Evolutionary conservation across 1,140 invertebrate species (phyloP).

Genomic region (Drosophila chauvacae): DNA sequence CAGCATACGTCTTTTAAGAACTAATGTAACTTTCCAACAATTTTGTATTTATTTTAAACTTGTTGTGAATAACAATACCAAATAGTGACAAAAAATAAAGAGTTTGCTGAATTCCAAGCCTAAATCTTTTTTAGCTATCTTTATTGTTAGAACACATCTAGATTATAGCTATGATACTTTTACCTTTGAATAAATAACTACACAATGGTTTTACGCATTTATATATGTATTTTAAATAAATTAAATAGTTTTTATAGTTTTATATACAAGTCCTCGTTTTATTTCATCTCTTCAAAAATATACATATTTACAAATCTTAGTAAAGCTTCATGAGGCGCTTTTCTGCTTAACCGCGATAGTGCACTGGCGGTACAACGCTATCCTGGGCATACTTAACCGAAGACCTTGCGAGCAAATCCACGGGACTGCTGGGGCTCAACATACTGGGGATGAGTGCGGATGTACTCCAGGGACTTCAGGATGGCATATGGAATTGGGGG

Average conservation of each 20-base stretch:
- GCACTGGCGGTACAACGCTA: neutral
- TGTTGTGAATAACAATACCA: neutral
- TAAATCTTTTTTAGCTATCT: too few relatives aligned
- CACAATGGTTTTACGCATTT: neutral
- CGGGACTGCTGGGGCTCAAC: slow-evolving; percentile 16
- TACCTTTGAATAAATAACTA: too few relatives aligned
- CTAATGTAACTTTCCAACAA: neutral
- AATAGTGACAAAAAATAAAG: slow-evolving; percentile 12
- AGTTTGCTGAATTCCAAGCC: neutral
- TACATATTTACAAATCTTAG: slow-evolving; percentile 22
- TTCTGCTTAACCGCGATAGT: slow-evolving; percentile 1
- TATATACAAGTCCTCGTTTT: slow-evolving; percentile 8
- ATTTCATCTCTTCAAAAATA: slow-evolving; percentile 21
- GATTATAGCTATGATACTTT: too few relatives aligned
- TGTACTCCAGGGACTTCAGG: slow-evolving; percentile 86
- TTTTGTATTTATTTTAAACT: neutral
- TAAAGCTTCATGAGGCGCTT: slow-evolving; percentile 9
- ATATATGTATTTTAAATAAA: neutral
- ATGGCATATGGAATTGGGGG: slow-evolving; percentile 91
- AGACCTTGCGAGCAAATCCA: too few relatives aligned
- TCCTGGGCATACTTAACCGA: too few relatives aligned
- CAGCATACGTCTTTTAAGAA: neutral
- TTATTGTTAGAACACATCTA: too few relatives aligned
- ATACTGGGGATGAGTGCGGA: slow-evolving; percentile 85
- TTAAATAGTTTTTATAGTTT: neutral